A percentile compares a stretch with the other conserved stretches of the same genome.
These are phyloP conservation scores for Tinea trinotella DNA, from an alignment of 2,888 invertebrate species.

Conservation along the genomic window DNA sequence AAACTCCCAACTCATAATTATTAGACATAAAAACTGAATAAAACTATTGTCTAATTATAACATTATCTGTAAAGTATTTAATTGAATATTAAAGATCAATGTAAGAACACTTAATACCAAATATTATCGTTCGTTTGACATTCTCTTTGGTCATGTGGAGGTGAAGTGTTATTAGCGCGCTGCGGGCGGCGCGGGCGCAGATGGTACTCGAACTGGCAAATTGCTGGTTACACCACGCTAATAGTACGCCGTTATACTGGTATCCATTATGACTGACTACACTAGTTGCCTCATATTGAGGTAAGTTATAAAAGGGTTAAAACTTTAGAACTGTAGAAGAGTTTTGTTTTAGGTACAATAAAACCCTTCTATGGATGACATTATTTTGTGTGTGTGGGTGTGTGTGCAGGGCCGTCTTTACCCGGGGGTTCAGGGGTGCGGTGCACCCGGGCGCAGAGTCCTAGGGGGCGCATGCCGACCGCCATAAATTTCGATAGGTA, in stretches of 20 bases:
- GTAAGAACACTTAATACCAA: background rate
- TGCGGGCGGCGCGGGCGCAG: conserved; percentile 7
- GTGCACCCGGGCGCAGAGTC: too few species aligned
- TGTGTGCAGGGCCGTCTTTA: too few species aligned
- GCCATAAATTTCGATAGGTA: too few species aligned
- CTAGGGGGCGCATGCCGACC: too few species aligned
- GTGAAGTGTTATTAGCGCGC: background rate
- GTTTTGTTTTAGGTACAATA: background rate
- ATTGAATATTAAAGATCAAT: conserved; percentile 7
- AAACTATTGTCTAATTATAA: too few species aligned
- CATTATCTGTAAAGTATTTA: background rate
- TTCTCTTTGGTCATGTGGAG: background rate
- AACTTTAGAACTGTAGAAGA: too few species aligned
- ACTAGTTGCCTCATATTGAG: background rate
- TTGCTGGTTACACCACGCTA: background rate
- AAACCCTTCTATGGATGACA: background rate
- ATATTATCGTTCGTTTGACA: conserved; percentile 9
- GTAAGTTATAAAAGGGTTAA: too few species aligned
- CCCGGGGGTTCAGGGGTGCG: too few species aligned
- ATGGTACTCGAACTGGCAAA: background rate
- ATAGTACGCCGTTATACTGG: background rate
- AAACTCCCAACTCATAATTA: too few species aligned
- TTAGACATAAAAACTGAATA: too few species aligned
- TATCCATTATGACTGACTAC: conserved; percentile 3
- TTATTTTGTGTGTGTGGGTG: background rate